Evolutionary conservation across 2,797 vertebrate genomes (phyloP).

Genomic region (Synanceia verrucosa): DNA sequence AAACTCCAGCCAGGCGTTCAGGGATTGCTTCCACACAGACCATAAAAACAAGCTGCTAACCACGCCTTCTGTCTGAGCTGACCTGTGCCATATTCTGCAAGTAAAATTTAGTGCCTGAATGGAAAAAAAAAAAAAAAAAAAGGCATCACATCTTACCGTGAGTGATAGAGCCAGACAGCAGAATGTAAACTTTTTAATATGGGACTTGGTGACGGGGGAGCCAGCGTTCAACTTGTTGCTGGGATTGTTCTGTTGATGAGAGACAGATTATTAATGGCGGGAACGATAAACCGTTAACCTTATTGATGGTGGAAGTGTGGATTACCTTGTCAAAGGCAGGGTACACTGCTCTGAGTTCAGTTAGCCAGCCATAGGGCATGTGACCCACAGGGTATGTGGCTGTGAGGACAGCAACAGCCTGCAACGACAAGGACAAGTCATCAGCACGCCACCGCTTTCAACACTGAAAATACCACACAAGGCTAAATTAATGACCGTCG

Average conservation of each 20-base stretch:
- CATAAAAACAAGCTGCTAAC: constrained; percentile 4
- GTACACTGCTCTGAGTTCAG: constrained; percentile 95
- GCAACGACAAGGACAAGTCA: constrained; percentile 62
- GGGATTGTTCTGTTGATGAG: constrained; percentile 88
- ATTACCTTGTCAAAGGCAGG: constrained; percentile 98
- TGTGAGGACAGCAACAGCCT: constrained; percentile 97
- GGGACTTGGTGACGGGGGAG: constrained; percentile 86
- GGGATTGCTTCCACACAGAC: neutral
- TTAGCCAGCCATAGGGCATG: constrained; percentile 99
- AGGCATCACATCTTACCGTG: constrained; percentile 90
- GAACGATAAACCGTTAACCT: neutral
- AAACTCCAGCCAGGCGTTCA: neutral
- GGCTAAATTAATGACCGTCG: constrained; percentile 35
- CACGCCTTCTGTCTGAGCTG: neutral
- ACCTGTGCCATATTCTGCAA: neutral
- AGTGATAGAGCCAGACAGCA: constrained; percentile 94
- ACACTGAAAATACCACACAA: constrained; percentile 32
- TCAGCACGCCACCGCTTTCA: neutral
- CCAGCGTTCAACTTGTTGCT: constrained; percentile 90
- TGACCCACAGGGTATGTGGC: constrained; percentile 98
- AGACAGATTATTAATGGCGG: constrained; percentile 16
- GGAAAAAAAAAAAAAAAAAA: neutral
- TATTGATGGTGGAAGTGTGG: neutral
- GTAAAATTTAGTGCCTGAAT: neutral
- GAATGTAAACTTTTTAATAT: constrained; percentile 97